Evolutionary conservation across 1,140 invertebrate genomes (phyloP), one percentile per base, ranked within the genome.

Genomic region (Odontomachus brunneus): DNA sequence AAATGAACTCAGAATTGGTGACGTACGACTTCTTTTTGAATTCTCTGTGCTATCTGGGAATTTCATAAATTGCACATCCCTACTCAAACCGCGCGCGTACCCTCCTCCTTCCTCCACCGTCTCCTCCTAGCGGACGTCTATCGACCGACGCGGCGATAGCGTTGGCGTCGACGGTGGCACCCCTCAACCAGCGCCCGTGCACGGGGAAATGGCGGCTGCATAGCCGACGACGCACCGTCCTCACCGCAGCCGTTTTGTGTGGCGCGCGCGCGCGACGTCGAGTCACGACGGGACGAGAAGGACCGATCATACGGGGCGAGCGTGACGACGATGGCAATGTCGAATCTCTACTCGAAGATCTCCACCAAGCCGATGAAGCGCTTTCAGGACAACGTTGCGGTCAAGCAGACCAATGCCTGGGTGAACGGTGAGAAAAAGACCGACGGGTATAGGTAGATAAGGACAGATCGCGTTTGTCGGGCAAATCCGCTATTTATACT

Each of bases 401-500:
- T 97, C 75, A 96, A 96, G 74, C 97, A 97, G 94, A 96, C 97
- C 14, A 97, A 96, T 92, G 95, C 97, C 87, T 97, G 97, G 97
- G 96, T 97, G 94, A 97, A 97, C 93, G 97, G 97, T 97, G 95
- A 97, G 96, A 92, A n/a, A 65, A n/a, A 65, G 63, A 59, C 26
- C 38, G 1, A 14, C 4, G 44, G 14, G 15, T 3, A 4, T 17
- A 72, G 26, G 9, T 4, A 44, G 38, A 44, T 0, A 44, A 11
- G 9, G 38, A 44, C 4, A 11, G n/a, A n/a, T n/a, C n/a, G n/a
- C n/a, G n/a, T n/a, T n/a, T n/a, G n/a, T n/a, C n/a, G n/a, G n/a
- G n/a, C n/a, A n/a, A n/a, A 44, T 44, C 38, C 38, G 38, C 38
- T 44, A 44, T 44, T 44, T 44, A 44, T 44, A 44, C 38, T 11